phyloP scores from a whole-genome alignment of 2,888 invertebrate genomes.

The Lapara coniferarum region DNA sequence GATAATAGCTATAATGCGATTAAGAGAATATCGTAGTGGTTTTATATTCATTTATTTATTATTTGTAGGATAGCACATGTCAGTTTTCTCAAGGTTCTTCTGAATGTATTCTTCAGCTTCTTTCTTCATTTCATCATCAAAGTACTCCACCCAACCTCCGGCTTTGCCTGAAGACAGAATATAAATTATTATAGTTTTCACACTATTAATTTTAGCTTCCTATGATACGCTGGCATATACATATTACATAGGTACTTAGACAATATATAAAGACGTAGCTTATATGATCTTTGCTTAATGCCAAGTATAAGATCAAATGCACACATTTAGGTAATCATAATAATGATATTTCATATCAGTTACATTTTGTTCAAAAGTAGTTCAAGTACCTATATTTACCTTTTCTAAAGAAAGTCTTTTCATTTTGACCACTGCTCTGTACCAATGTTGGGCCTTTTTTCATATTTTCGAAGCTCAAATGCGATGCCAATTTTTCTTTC shows the following conservation, averaged over 20 bases:
- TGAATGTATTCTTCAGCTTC: conserved; percentile 58
- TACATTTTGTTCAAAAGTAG: no score
- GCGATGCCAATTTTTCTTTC: conserved; percentile 66
- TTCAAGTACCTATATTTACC: conserved; percentile 40
- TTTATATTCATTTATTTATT: conserved; percentile 16
- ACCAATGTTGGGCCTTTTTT: conserved; percentile 59
- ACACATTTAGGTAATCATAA: no score
- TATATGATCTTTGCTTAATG: background rate
- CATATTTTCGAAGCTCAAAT: conserved; percentile 84
- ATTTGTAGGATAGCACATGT: conserved; percentile 49
- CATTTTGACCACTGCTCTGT: conserved; percentile 38
- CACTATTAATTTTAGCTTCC: no score
- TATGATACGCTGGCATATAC: no score
- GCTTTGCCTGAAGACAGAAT: conserved; percentile 52
- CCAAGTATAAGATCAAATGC: background rate
- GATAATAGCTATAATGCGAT: background rate
- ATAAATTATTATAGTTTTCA: no score
- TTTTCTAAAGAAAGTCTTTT: conserved; percentile 63
- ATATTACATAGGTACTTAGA: no score
- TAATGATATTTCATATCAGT: no score
- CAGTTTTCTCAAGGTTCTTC: conserved; percentile 47
- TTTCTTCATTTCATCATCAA: conserved; percentile 54
- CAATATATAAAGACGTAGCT: no score
- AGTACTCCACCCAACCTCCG: conserved; percentile 61
- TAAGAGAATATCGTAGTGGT: no score